These are phyloP conservation scores for Phalacrocorax pelagicus DNA, from an alignment of 2,113 vertebrate species.

Conservation along the genomic window DNA sequence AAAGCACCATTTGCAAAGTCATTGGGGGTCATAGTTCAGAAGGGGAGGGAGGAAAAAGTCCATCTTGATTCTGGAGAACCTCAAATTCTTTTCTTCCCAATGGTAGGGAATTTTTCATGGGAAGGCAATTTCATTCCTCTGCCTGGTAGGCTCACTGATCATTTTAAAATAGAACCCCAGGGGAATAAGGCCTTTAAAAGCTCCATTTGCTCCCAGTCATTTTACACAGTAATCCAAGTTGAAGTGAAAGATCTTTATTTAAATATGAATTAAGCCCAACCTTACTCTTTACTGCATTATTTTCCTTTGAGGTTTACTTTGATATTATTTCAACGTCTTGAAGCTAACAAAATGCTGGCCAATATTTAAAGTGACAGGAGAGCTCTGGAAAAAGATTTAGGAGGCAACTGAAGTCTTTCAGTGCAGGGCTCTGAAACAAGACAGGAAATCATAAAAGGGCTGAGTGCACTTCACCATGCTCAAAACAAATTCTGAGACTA, in stretches of 20 bases:
- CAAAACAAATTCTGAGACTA: not conserved
- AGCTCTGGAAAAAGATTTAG: slow-evolving; percentile 31
- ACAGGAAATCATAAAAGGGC: slow-evolving; percentile 29
- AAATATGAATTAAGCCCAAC: slow-evolving; percentile 52
- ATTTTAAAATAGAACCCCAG: not conserved
- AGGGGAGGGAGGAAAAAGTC: not conserved
- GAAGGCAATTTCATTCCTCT: slow-evolving; percentile 5
- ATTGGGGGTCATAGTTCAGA: not conserved
- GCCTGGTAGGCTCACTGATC: not conserved
- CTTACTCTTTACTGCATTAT: not conserved
- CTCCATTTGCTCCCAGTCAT: slow-evolving; percentile 17
- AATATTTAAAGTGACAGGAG: slow-evolving; percentile 32
- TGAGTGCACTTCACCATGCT: not conserved
- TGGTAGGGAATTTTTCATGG: not conserved
- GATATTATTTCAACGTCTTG: slow-evolving; percentile 50
- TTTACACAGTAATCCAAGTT: slow-evolving; percentile 34
- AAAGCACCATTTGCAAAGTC: not conserved
- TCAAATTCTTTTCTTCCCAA: not conserved
- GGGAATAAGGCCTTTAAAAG: slow-evolving; percentile 38
- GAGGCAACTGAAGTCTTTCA: not conserved
- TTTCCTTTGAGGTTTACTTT: slow-evolving; percentile 62
- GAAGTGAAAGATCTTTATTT: slow-evolving; percentile 41
- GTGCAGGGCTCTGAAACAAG: not conserved
- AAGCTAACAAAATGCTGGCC: slow-evolving; percentile 37
- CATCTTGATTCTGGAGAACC: not conserved